Percentiles rank a stretch among this genome's conserved stretches.
phyloP scores from a whole-genome alignment of 2,888 invertebrate species.

The Mythimna loreyi region DNA sequence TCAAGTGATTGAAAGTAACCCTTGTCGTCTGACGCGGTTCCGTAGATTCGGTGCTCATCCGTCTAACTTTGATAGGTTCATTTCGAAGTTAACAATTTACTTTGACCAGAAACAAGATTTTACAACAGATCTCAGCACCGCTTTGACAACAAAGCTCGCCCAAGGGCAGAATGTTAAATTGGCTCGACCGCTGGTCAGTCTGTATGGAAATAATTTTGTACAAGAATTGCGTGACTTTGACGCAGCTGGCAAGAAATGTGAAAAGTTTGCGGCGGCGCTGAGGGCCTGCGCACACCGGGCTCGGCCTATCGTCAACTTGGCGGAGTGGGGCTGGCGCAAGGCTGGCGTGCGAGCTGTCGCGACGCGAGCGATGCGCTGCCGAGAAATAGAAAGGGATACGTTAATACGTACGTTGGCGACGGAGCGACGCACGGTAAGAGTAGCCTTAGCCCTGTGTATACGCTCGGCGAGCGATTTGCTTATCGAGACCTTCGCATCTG shows the following conservation, averaged over 20 bases:
- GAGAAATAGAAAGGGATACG: constrained; percentile 56
- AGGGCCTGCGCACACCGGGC: constrained; percentile 72
- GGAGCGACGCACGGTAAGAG: constrained; percentile 69
- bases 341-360: constrained; percentile 76
- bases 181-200: constrained; percentile 54
- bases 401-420: constrained; percentile 64
- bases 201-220: constrained; percentile 50
- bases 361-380: constrained; percentile 70
- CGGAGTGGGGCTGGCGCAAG: constrained; percentile 69
- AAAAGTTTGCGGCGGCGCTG: constrained; percentile 66
- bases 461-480: constrained; percentile 1
- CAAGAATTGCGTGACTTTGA: constrained; percentile 56
- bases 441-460: constrained; percentile 68
- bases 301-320: constrained; percentile 69
- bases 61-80: constrained; percentile 68
- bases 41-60: constrained; percentile 31
- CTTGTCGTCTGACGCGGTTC: neutral
- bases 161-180: constrained; percentile 34
- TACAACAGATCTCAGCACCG: constrained; percentile 61
- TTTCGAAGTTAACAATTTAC: constrained; percentile 72
- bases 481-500: constrained; percentile 27
- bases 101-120: constrained; percentile 75
- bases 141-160: constrained; percentile 33
- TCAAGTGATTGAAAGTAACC: neutral
- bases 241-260: constrained; percentile 29